Evolutionary conservation across 1,140 invertebrate genomes (phyloP), one percentile per base, ranked within the genome.

Genomic region (Galendromus occidentalis): DNA sequence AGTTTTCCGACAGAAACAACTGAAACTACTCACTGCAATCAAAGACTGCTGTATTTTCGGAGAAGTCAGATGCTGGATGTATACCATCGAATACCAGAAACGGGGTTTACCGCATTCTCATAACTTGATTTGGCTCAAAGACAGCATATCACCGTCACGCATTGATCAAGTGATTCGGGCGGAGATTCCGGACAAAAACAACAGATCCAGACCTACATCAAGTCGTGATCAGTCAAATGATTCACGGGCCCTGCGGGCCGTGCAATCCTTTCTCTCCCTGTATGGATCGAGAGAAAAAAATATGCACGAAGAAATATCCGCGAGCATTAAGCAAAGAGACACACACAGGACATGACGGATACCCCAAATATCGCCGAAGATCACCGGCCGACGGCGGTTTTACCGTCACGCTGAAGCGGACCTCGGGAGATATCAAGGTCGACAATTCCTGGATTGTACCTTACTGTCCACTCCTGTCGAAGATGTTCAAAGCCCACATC

Each of bases 141-240:
- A 65, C 33, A 18, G 39, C 2, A 41, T 44, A 22, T 66, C 42
- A 63, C 51, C 64, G 2, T 30, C 42, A 0, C 17, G 41, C 12
- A 7, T 55, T 1, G 66, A 69, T 2, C 17, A 51, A 9, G 69
- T 79, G 9, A 78, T 81, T 68, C 78, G 67, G 45, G 79, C 79
- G 4, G 79, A 82, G 76, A 76, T 82, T 66, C 79, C 81, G 39
- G 73, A 81, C 75, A 47, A 47, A 44, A 44, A 69, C 44, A n/a
- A 71, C 20, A 55, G 75, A 81, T 73, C 73, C 71, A 67, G 29
- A 66, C 51, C 67, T 80, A 30, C 69, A 73, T 64, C 39, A 65
- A 29, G 68, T 69, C 51, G 73, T 79, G 18, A 75, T 55, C 5
- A 75, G 42, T 18, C 66, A 75, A 67, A 81, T 74, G 5, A 66